phyloP scores from a whole-genome alignment of 2,113 vertebrate genomes.

The Tychaedon coryphoeus region DNA sequence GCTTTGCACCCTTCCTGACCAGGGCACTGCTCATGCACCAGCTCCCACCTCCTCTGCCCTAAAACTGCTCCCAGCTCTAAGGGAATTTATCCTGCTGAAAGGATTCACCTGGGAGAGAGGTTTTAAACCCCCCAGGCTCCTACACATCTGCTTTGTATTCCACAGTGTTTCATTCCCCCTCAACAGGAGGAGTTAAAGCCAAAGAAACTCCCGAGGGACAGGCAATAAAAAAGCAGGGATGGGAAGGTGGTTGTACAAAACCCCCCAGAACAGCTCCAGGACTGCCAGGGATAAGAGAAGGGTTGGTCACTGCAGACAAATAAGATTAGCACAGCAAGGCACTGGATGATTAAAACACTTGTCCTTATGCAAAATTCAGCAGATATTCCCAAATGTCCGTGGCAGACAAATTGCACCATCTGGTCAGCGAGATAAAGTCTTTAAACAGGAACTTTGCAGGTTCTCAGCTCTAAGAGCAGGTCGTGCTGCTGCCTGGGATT shows the following conservation, averaged over 20 bases:
- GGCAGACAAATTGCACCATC: conserved; percentile 66
- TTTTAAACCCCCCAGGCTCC: neutral
- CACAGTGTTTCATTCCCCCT: neutral
- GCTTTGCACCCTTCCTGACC: neutral
- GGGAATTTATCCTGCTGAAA: neutral
- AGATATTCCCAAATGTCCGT: neutral
- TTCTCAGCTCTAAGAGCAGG: neutral
- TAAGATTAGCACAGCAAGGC: conserved; percentile 26
- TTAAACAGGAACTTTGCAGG: conserved; percentile 7
- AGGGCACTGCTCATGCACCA: neutral
- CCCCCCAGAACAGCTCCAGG: neutral
- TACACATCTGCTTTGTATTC: neutral
- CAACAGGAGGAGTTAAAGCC: neutral
- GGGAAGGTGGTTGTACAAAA: neutral
- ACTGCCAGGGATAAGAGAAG: neutral
- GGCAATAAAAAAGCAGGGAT: neutral
- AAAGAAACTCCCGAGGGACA: neutral
- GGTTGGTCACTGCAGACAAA: neutral
- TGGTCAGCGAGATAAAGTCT: conserved; percentile 57
- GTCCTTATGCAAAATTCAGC: conserved; percentile 64
- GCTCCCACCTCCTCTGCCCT: neutral
- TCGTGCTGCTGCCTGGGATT: neutral
- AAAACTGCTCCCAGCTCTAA: neutral
- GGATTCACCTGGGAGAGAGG: neutral
- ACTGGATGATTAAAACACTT: conserved; percentile 37